Evolutionary conservation across 2,888 invertebrate genomes (phyloP).

Genomic region (Calliphora vomitoria): DNA sequence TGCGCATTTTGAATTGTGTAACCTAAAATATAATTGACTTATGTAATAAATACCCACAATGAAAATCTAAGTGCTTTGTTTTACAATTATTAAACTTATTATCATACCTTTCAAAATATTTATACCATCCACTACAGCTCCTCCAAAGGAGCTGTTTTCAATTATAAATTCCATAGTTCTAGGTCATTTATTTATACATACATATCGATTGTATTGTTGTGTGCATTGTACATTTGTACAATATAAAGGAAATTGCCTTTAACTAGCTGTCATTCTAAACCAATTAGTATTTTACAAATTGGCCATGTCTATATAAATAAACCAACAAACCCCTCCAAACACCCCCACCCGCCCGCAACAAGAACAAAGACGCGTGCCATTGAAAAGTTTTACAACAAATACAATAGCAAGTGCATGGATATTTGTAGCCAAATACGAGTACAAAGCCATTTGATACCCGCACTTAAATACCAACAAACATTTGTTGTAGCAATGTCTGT

Average conservation of each 20-base stretch:
- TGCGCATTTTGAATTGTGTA: not conserved
- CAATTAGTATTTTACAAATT: conserved; percentile 65
- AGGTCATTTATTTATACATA: not conserved
- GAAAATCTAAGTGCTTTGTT: not conserved
- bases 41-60: not conserved
- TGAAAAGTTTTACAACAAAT: conserved; percentile 58
- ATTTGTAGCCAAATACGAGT: conserved; percentile 43
- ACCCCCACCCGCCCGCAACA: not conserved
- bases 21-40: not conserved
- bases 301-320: conserved; percentile 40
- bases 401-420: not conserved
- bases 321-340: not conserved
- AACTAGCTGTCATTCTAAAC: conserved; percentile 41
- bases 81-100: conserved; percentile 15
- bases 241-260: conserved; percentile 31
- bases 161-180: conserved; percentile 7
- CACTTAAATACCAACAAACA: conserved; percentile 23
- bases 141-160: not conserved
- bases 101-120: not conserved
- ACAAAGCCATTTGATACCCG: conserved; percentile 45
- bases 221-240: not conserved
- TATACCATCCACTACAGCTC: not conserved
- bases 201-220: not conserved
- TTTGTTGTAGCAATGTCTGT: not conserved
- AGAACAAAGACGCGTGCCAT: conserved; percentile 65